A percentile compares a stretch with the other conserved stretches of the same genome.
These are phyloP conservation scores for Macropodus opercularis DNA, from an alignment of 2,797 vertebrate species.

Conservation along the genomic window DNA sequence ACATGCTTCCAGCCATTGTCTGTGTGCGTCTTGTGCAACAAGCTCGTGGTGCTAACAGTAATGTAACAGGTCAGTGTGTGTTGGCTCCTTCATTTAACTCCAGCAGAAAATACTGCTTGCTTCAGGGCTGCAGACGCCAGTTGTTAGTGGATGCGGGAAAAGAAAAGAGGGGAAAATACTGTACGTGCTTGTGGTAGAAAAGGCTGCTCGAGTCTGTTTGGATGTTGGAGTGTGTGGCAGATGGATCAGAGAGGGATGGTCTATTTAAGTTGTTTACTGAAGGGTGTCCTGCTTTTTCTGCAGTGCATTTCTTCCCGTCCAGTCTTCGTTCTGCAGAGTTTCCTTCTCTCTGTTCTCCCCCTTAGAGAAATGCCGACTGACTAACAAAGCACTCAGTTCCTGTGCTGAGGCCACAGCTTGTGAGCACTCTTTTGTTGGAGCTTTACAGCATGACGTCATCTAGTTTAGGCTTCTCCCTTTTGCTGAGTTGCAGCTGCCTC, in stretches of 20 bases:
- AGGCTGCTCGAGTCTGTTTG: slow-evolving; percentile 8
- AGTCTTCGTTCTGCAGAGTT: background rate
- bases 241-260: background rate
- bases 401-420: slow-evolving; percentile 34
- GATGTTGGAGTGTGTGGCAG: slow-evolving; percentile 18
- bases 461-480: slow-evolving; percentile 20
- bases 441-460: slow-evolving; percentile 60
- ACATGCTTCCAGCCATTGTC: background rate
- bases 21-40: slow-evolving; percentile 4
- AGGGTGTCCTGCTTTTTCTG: slow-evolving; percentile 3
- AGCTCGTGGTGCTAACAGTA: background rate
- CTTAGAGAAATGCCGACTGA: slow-evolving; percentile 5
- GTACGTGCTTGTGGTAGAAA: slow-evolving; percentile 1
- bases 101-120: slow-evolving; percentile 1
- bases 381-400: slow-evolving; percentile 27
- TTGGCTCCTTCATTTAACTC: background rate
- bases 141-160: slow-evolving; percentile 4
- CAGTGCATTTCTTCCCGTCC: background rate
- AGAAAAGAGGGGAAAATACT: background rate
- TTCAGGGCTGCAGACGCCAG: too few species aligned
- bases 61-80: background rate
- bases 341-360: slow-evolving; percentile 1
- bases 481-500: slow-evolving; percentile 40
- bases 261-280: slow-evolving; percentile 4
- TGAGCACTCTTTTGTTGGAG: slow-evolving; percentile 44